Evolutionary conservation across 2,797 vertebrate genomes (phyloP).

Genomic region (Catamblyrhynchus diadema): DNA sequence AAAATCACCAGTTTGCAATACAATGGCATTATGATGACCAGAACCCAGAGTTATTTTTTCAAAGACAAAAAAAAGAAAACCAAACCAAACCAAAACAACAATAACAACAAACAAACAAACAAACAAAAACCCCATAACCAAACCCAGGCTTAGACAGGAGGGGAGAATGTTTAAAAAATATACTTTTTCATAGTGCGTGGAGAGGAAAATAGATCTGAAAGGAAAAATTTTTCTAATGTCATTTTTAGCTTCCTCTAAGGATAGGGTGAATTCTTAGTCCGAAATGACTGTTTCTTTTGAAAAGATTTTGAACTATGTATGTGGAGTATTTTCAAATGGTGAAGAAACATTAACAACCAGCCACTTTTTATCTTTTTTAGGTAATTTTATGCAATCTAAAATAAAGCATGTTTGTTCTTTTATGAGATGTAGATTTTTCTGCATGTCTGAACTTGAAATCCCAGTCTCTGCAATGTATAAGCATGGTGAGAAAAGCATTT

Average conservation of each 20-base stretch:
- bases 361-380: background rate
- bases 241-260: background rate
- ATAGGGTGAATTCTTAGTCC: background rate
- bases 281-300: background rate
- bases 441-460: background rate
- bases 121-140: fast-evolving
- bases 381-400: background rate
- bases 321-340: background rate
- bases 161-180: background rate
- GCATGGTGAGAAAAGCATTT: background rate
- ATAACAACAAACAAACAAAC: background rate
- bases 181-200: background rate
- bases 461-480: background rate
- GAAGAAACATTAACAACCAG: background rate
- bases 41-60: background rate
- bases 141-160: background rate
- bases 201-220: background rate
- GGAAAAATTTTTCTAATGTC: background rate
- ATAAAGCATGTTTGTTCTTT: background rate
- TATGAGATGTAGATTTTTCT: background rate
- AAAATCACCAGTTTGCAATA: background rate
- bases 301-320: background rate
- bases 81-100: too few relatives aligned
- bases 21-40: background rate
- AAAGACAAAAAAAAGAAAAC: background rate